Percentiles rank a stretch among this genome's conserved stretches.
Evolutionary conservation across 2,888 invertebrate species (phyloP).

Genomic region (Epinotia bilunana): DNA sequence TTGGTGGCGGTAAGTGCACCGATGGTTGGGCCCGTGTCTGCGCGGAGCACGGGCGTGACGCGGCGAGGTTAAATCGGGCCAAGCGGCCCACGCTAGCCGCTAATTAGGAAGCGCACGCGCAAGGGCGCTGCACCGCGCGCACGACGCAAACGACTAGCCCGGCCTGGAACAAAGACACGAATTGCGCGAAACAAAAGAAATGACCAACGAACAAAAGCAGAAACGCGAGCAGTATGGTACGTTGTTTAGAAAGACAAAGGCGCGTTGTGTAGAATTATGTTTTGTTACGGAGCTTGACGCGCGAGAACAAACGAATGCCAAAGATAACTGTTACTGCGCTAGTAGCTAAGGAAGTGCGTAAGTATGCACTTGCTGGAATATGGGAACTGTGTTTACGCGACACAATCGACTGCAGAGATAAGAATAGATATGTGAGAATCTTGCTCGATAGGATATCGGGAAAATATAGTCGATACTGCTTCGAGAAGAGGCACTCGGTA

Average conservation of each 20-base stretch:
- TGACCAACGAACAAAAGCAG: conserved; percentile 66
- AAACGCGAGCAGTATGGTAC: conserved; percentile 56
- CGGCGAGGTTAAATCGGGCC: conserved; percentile 74
- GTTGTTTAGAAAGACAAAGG: conserved; percentile 69
- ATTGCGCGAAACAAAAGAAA: conserved; percentile 57
- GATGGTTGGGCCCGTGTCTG: conserved; percentile 26
- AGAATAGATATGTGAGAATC: conserved; percentile 1
- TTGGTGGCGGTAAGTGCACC: conserved; percentile 32
- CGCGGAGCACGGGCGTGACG: conserved; percentile 64
- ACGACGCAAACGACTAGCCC: conserved; percentile 58
- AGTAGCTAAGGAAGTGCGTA: conserved; percentile 30
- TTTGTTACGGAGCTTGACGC: conserved; percentile 62
- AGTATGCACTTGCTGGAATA: conserved; percentile 33
- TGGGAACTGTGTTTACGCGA: conserved; percentile 9
- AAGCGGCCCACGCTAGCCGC: conserved; percentile 70
- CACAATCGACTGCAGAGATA: background rate
- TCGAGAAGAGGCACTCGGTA: conserved; percentile 52
- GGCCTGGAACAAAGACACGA: conserved; percentile 62
- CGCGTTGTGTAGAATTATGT: conserved; percentile 66
- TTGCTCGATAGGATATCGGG: conserved; percentile 20
- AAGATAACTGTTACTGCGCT: conserved; percentile 33
- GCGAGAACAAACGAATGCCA: conserved; percentile 48
- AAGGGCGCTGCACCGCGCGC: conserved; percentile 74
- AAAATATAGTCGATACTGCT: conserved; percentile 20
- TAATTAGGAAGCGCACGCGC: conserved; percentile 81